These are phyloP conservation scores for Plecturocebus donacophilus DNA, from an alignment of 2,113 vertebrate genomes.

Conservation along the genomic window DNA sequence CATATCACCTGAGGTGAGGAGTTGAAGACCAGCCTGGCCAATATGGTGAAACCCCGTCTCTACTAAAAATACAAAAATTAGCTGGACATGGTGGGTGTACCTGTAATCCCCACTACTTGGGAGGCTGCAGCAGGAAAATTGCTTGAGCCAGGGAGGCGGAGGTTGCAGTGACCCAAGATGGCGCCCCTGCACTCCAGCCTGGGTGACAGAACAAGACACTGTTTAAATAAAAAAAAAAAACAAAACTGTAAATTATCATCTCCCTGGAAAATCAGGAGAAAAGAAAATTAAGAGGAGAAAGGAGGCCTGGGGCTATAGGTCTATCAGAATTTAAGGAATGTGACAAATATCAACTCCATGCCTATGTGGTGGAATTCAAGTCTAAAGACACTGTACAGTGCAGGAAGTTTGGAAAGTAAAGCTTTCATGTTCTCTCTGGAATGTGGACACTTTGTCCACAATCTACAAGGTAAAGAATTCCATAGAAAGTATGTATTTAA, in stretches of 20 bases:
- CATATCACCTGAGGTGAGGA: no score
- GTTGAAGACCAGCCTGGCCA: no score
- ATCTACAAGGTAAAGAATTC: conserved; percentile 38
- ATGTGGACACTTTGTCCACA: conserved; percentile 2
- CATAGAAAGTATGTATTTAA: conserved; percentile 65
- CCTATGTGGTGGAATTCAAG: conserved; percentile 30
- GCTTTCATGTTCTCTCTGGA: conserved; percentile 24
- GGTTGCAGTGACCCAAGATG: no score
- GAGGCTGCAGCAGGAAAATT: no score
- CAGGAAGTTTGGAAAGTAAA: conserved; percentile 40
- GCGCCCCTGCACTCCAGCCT: no score
- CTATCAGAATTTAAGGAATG: conserved; percentile 30
- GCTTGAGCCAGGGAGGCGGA: no score
- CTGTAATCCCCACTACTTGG: no score
- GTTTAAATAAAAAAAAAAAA: no score
- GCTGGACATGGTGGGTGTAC: no score
- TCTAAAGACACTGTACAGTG: neutral
- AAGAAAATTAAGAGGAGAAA: neutral
- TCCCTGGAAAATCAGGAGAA: conserved; percentile 30
- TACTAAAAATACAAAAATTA: no score
- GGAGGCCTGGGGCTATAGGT: neutral
- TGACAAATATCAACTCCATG: neutral
- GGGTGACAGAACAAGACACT: no score
- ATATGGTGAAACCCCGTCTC: no score
- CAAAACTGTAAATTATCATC: conserved; percentile 11